phyloP scores from a whole-genome alignment of 2,797 vertebrate species.

The Lophius americanus region DNA sequence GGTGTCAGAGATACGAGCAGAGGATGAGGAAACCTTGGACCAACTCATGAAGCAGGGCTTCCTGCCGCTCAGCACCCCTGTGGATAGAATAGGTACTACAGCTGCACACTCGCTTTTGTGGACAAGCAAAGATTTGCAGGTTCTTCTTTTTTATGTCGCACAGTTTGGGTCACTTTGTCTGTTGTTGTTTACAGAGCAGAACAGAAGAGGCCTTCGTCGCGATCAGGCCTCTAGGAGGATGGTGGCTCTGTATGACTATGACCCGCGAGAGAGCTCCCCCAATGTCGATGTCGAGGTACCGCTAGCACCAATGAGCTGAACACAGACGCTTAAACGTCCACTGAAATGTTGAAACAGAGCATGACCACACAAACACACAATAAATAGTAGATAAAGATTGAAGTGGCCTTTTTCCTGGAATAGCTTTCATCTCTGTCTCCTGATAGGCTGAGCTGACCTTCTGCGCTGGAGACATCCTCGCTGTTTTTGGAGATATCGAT shows the following conservation, averaged over 20 bases:
- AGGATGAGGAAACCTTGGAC: constrained; percentile 94
- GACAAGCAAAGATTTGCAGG: background rate
- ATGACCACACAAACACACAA: background rate
- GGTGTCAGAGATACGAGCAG: constrained; percentile 96
- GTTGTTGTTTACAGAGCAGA: constrained; percentile 82
- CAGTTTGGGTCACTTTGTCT: background rate
- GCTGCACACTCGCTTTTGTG: background rate
- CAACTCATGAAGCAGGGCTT: constrained; percentile 96
- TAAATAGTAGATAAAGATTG: background rate
- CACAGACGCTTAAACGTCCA: background rate
- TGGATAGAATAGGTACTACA: constrained; percentile 89
- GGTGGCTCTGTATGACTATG: constrained; percentile 97
- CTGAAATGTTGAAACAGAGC: background rate
- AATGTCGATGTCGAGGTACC: constrained; percentile 97
- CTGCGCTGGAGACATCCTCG: constrained; percentile 96
- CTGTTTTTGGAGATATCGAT: constrained; percentile 95
- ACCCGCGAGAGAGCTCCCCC: constrained; percentile 95
- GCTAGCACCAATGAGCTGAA: background rate
- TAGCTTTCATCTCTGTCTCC: constrained; percentile 21
- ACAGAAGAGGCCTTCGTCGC: constrained; percentile 81
- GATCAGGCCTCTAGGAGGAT: constrained; percentile 88
- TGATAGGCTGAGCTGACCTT: constrained; percentile 93
- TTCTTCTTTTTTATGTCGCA: background rate
- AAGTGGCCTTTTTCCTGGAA: background rate
- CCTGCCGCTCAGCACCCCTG: constrained; percentile 93